Evolutionary conservation across 2,113 vertebrate species (phyloP).

Genomic region (Megaptera novaeangliae): DNA sequence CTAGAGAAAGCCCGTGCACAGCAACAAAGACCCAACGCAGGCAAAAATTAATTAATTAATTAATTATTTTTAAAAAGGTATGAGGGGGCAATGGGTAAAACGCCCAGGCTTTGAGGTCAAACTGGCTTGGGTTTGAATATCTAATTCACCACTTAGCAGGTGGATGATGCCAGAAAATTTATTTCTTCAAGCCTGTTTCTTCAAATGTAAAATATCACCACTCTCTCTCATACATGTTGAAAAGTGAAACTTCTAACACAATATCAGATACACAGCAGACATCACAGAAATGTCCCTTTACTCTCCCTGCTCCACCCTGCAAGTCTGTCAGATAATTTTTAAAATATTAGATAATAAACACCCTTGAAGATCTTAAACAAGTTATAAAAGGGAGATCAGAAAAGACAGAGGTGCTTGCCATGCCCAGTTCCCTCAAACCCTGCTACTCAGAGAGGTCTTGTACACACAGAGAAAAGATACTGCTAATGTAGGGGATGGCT

Average conservation of each 20-base stretch:
- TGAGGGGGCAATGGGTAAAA: neutral
- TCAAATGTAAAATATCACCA: neutral
- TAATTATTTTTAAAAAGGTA: neutral
- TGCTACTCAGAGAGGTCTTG: neutral
- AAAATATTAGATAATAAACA: neutral
- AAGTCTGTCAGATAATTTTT: neutral
- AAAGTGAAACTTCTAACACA: constrained; percentile 23
- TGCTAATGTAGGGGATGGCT: neutral
- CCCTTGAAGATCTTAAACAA: neutral
- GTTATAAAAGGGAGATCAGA: neutral
- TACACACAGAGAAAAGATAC: neutral
- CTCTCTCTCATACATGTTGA: neutral
- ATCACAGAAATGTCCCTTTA: constrained; percentile 3
- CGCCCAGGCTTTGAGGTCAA: neutral
- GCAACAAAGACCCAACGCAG: too few relatives aligned
- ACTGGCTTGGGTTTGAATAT: neutral
- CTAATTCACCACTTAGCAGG: neutral
- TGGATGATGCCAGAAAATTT: neutral
- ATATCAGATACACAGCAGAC: neutral
- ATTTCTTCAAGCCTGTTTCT: neutral
- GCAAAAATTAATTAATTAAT: too few relatives aligned
- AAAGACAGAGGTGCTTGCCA: neutral
- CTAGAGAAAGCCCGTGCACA: too few relatives aligned
- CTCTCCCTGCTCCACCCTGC: neutral
- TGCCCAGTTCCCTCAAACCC: neutral